Evolutionary conservation across 2,797 vertebrate genomes (phyloP), one percentile per base, ranked within the genome.

Genomic region (Sibirionetta formosa): DNA sequence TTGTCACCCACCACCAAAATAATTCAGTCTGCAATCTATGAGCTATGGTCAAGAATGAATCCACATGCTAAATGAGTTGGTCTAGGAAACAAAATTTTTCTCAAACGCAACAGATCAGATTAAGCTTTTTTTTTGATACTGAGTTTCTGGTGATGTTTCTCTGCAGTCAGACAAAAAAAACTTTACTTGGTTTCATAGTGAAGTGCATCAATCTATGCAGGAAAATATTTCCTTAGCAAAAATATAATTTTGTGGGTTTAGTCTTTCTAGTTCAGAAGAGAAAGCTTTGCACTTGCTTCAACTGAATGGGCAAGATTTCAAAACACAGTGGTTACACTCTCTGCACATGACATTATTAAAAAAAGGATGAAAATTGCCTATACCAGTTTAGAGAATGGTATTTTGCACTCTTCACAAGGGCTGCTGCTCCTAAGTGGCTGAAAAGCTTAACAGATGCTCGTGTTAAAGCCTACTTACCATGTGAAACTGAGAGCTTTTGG

Each of bases 401-500:
- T 66, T 71, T 29, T 72, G 27, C 26, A 10, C 69, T 48, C 68
- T 54, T 63, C 38, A 20, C 16, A 31, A 38, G 42, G 61, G 40
- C 16, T 81, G 69, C 72, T 83, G 76, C 72, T 96, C 51, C 65
- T 65, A 0, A 0, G 72, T 61, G 72, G 75, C 69, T 53, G 50
- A 18, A 26, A 69, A 66, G 48, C 58, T 96, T 90, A 83, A 56
- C 63, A 79, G 80, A 38, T 2, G 17, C 33, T 40, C 66, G 79
- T 70, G 60, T 54, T 78, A 73, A 88, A 90, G 31, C 24, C 48
- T 90, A 5, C 66, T 66, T 76, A n/a, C 35, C 63, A 72, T 60
- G 48, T 56, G 56, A 82, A 90, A 83, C 14, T 8, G 8, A 68
- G 48, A 82, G 68, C 14, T 92, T 53, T 26, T 87, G 60, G 18